Percentiles rank a stretch among this genome's conserved stretches.
These are phyloP conservation scores for Rhinogobius similis DNA, from an alignment of 2,113 vertebrate species.

Conservation along the genomic window DNA sequence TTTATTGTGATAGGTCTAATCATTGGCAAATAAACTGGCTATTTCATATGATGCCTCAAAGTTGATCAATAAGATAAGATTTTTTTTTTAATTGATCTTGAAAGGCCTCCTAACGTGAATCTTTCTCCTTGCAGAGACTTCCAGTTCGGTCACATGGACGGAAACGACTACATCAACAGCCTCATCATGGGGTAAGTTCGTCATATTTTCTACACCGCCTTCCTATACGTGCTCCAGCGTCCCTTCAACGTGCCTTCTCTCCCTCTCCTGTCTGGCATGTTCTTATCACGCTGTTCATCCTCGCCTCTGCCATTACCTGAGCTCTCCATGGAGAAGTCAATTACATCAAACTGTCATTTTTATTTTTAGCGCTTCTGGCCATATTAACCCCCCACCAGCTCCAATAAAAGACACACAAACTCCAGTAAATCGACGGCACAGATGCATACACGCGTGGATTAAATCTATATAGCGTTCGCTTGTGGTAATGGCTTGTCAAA, in stretches of 20 bases:
- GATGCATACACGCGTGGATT: slow-evolving; percentile 37
- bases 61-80: neutral
- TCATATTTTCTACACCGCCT: slow-evolving; percentile 14
- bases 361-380: slow-evolving; percentile 25
- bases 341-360: slow-evolving; percentile 47
- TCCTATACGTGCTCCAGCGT: slow-evolving; percentile 11
- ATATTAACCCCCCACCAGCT: slow-evolving; percentile 13
- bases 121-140: slow-evolving; percentile 77
- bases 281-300: slow-evolving; percentile 40
- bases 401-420: slow-evolving; percentile 6
- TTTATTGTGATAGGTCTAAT: too few species aligned
- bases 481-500: slow-evolving; percentile 44
- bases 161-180: slow-evolving; percentile 97
- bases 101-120: slow-evolving; percentile 10
- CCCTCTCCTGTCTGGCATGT: slow-evolving; percentile 46
- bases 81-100: neutral
- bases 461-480: slow-evolving; percentile 13
- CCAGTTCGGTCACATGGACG: slow-evolving; percentile 98
- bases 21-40: neutral
- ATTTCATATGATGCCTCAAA: neutral
- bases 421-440: slow-evolving; percentile 12
- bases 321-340: slow-evolving; percentile 62
- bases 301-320: slow-evolving; percentile 50
- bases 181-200: slow-evolving; percentile 96
- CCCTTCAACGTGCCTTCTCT: neutral